Evolutionary conservation across 2,113 vertebrate genomes (phyloP), one percentile per base, ranked within the genome.

Genomic region (Argyrosomus japonicus): DNA sequence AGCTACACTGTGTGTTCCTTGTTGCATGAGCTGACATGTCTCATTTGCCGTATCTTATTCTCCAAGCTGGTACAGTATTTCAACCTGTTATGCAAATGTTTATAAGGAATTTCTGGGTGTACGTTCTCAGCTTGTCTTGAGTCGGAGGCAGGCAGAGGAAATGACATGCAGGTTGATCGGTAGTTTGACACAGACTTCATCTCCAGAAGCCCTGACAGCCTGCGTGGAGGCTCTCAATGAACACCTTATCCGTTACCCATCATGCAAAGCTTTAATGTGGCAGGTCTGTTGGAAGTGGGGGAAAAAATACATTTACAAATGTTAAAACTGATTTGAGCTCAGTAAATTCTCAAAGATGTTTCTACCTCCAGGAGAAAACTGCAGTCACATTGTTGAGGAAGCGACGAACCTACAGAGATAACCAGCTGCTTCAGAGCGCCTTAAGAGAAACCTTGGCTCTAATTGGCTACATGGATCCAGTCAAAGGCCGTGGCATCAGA

Each of bases 381-480:
- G 85, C 89, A 11, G 76, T 86, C 50, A 82, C 79, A 2, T 68
- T 95, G 15, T 40, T 95, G 68, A 93, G 57, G 64, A 77, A 89
- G n/a, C 68, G 92, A 1, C 87, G 91, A 36, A 40, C 61, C 15
- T 82, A 88, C 78, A 69, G 81, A 64, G 82, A 92, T 4, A 50
- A 93, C 70, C 76, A 80, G 53, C 51, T 32, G n/a, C 88, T 95
- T 48, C 94, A 95, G 84, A 85, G 65, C 45, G 81, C 90, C 19
- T 67, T 95, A 11, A 91, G 93, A 80, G 94, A 96, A 89, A 86
- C 83, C 19, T 79, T 95, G 29, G 95, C 95, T 73, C 86, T 95
- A 14, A 94, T 96, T 36, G 95, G 95, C 36, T 94, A 94, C 14
- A 82, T 90, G 11, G 93, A 95, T 80, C 91, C 94, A 11, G 92